Base-by-base conservation (phyloP, 2,797 vertebrate genomes). In the Gadopsis marmoratus region DNA sequence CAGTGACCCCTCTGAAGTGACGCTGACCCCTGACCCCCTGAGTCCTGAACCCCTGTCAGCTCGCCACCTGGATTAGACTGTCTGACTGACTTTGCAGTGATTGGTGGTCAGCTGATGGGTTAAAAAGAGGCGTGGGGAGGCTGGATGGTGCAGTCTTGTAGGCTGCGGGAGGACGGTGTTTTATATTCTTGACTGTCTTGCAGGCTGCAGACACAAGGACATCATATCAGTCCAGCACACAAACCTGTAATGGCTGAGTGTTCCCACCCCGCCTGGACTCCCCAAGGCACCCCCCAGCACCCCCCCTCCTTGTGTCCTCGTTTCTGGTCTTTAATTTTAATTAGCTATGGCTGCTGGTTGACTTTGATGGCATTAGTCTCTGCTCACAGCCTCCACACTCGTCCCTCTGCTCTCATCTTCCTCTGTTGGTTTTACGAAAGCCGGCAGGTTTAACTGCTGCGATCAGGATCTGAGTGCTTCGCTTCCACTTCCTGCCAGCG, bases 311-410 rank as follows among this genome's bases (percentile, higher is more conserved):
- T 1, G 7, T 5, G 29, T 56, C 51, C 78, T 62, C 10, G 10
- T 83, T 63, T 83, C 82, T 81, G 83, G 73, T 91, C 83, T 90
- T 92, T 92, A 76, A 91, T 94, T 91, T 91, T 89, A 87, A 82
- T 93, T 91, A 89, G 85, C 83, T 89, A 79, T 77, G 88, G 86
- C 83, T 78, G 87, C 89, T 82, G 65, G 61, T 89, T 70, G 68
- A 74, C 92, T 93, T 92, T 93, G 91, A 89, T 88, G 84, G 68
- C 73, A 79, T 92, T 91, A 82, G 77, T 56, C 58, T 82, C 79
- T 67, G 63, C 56, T 85, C 82, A 66, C 26, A 54, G 69, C 82
- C 78, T 82, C 79, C 64, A 74, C 84, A 73, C 81, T 71, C 75
- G 64, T 81, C 83, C 75, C 61, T 79, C 76, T 75, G 81, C 84